Percentiles rank a stretch among this genome's conserved stretches.
Conservation (phyloP, 2,113 vertebrate species). For the Lethenteron reissneri region DNA sequence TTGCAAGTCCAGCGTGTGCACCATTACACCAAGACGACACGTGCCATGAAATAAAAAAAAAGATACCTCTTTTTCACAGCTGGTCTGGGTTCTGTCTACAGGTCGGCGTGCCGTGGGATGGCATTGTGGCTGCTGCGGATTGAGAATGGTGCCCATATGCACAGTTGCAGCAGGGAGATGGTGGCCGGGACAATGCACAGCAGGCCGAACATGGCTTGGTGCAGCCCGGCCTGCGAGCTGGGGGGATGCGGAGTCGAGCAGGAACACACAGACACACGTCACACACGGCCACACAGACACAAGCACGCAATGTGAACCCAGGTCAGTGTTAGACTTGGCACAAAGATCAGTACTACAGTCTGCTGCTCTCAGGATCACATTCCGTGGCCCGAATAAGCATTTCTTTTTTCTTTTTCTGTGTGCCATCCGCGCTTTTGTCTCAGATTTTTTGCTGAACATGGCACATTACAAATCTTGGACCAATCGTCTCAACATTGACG, state of each 20-base stretch:
- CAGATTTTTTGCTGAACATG: too few species aligned
- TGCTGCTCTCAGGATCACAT: not conserved
- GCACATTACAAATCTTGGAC: too few species aligned
- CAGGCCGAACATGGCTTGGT: conserved; percentile 45
- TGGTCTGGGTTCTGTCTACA: too few species aligned
- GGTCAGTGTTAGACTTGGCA: not conserved
- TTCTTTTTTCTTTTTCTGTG: conserved; percentile 14
- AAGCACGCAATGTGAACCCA: not conserved
- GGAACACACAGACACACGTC: conserved; percentile 9
- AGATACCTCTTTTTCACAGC: too few species aligned
- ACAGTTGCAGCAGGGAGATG: conserved; percentile 30
- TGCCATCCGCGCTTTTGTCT: conserved; percentile 12
- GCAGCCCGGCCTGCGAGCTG: conserved; percentile 33
- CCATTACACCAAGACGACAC: too few species aligned
- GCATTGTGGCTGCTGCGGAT: conserved; percentile 38
- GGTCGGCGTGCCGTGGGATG: too few species aligned
- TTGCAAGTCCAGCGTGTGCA: too few species aligned
- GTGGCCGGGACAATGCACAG: conserved; percentile 45
- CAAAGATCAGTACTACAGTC: not conserved
- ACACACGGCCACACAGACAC: not conserved
- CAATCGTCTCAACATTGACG: too few species aligned
- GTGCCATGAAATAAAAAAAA: too few species aligned
- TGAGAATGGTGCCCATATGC: conserved; percentile 50
- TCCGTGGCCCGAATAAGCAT: conserved; percentile 13
- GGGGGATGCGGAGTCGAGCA: not conserved